Conservation (phyloP, 92 coral and sea anemone species). For the Paramuricea clavata region DNA sequence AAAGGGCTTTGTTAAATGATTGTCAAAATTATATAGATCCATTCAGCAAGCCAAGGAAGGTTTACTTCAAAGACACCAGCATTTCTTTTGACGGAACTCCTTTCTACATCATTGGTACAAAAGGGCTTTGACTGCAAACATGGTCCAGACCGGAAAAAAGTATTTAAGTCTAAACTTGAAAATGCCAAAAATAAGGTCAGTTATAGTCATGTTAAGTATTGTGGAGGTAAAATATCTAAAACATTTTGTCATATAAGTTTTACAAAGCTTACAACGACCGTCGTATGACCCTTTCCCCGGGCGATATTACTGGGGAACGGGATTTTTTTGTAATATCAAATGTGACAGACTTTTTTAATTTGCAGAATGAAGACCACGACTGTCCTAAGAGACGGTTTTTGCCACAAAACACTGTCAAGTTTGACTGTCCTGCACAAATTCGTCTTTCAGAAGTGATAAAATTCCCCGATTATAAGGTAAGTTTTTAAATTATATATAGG, state of each 20-base stretch:
- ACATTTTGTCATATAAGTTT: background rate
- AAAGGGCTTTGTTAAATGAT: too few species aligned
- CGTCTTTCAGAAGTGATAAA: conserved; percentile 62
- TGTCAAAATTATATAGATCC: too few species aligned
- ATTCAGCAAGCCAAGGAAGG: conserved; percentile 37
- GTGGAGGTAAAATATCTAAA: too few species aligned
- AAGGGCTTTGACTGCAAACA: conserved; percentile 67
- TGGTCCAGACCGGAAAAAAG: conserved; percentile 41
- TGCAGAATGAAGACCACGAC: conserved; percentile 64
- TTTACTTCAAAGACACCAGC: conserved; percentile 45
- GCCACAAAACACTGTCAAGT: conserved; percentile 73
- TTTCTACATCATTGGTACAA: conserved; percentile 63
- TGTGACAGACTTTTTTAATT: too few species aligned
- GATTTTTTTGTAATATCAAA: too few species aligned
- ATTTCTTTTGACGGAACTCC: conserved; percentile 70
- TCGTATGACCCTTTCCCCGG: background rate
- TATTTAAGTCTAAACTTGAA: background rate
- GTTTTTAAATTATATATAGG: background rate
- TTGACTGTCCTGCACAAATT: conserved; percentile 67
- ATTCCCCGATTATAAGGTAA: conserved; percentile 56
- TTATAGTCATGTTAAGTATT: too few species aligned
- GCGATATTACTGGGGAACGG: too few species aligned
- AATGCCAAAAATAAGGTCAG: background rate
- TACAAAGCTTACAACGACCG: background rate
- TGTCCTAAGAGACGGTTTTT: conserved; percentile 56